These are phyloP conservation scores for Zaprionus inermis DNA, from an alignment of 1,140 invertebrate species.

Conservation along the genomic window DNA sequence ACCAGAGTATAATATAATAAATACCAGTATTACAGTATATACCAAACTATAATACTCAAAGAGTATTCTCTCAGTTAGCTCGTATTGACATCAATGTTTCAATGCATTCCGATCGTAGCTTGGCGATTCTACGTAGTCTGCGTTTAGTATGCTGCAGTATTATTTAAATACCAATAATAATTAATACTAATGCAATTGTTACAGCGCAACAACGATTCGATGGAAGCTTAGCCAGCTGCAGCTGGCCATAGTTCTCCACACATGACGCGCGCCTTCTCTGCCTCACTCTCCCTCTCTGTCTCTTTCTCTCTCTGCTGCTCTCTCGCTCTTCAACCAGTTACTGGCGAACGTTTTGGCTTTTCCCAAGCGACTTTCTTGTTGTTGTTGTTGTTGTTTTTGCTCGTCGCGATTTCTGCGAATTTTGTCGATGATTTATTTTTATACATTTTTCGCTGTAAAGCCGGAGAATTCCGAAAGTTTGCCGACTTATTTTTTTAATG, in stretches of 20 bases:
- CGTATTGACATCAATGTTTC: neutral
- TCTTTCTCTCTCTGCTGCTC: neutral
- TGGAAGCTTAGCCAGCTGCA: neutral
- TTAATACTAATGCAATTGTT: neutral
- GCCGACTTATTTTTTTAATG: conserved; percentile 35
- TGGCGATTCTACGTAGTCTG: neutral
- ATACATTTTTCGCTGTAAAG: conserved; percentile 41
- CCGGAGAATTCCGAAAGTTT: conserved; percentile 36
- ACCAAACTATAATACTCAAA: neutral
- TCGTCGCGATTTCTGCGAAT: conserved; percentile 40
- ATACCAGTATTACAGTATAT: neutral
- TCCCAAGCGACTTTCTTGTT: conserved; percentile 33
- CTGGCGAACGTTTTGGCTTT: conserved; percentile 27
- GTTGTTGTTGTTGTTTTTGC: conserved; percentile 7
- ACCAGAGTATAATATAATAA: neutral
- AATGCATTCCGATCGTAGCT: neutral
- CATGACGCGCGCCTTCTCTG: neutral
- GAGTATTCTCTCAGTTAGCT: neutral
- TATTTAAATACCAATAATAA: conserved; percentile 10
- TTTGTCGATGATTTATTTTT: conserved; percentile 44
- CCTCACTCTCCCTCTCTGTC: conserved; percentile 1
- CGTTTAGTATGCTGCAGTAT: conserved; percentile 4
- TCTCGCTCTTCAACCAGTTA: conserved; percentile 13
- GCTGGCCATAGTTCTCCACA: neutral
- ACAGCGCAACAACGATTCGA: no score